Percentiles rank a stretch among this genome's conserved stretches.
Evolutionary conservation across 1,140 invertebrate species (phyloP).

Genomic region (Akabosia matsudoensis): DNA sequence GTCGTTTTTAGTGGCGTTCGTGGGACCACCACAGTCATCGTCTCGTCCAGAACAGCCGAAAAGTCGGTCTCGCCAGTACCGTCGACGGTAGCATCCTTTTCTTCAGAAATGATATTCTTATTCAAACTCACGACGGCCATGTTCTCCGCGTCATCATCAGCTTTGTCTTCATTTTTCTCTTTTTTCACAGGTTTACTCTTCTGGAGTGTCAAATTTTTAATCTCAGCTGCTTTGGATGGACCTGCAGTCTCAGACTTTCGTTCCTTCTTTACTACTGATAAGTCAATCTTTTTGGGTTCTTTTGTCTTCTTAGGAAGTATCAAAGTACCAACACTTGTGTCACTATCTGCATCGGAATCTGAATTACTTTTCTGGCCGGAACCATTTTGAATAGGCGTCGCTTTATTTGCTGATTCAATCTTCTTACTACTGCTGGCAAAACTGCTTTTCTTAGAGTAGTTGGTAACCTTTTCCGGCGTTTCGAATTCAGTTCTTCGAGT

Average conservation of each 20-base stretch:
- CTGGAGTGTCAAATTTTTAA: not conserved
- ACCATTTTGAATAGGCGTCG: too few species aligned
- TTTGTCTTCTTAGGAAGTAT: not conserved
- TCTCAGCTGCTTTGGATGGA: not conserved
- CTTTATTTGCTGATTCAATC: too few species aligned
- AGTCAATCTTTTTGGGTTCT: not conserved
- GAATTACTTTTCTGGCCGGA: not conserved
- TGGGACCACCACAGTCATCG: not conserved
- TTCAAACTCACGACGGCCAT: too few species aligned
- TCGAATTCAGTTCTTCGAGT: not conserved
- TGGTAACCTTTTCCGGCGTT: not conserved
- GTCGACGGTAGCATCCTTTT: not conserved
- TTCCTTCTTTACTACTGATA: not conserved
- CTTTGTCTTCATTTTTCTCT: too few species aligned
- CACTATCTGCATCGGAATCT: not conserved
- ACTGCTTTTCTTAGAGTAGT: not conserved
- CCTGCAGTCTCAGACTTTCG: not conserved
- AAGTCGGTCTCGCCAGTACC: not conserved
- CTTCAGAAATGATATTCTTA: not conserved
- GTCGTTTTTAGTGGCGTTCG: not conserved
- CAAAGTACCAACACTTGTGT: not conserved
- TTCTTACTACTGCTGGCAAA: not conserved
- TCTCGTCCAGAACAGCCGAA: not conserved
- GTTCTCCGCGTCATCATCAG: too few species aligned
- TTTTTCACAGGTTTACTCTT: too few species aligned